Conservation (phyloP, 30 jellyfish, hydroid and myxozoan genomes). For the Aurelia sp. region DNA sequence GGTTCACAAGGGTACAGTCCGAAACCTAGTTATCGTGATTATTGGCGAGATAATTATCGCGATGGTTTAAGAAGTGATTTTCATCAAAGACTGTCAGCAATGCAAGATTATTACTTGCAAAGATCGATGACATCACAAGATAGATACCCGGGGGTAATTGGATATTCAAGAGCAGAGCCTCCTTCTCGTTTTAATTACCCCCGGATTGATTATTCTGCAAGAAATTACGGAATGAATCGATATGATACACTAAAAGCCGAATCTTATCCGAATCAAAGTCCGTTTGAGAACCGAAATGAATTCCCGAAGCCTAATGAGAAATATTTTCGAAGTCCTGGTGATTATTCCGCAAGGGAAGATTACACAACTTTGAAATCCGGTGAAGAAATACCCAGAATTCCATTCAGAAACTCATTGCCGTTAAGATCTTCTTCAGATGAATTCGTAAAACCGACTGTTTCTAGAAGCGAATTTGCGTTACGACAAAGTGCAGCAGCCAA, state of each 20-base stretch:
- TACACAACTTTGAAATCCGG: slow-evolving; percentile 23
- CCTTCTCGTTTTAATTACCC: slow-evolving; percentile 63
- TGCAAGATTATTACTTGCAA: slow-evolving; percentile 54
- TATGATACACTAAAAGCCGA: slow-evolving; percentile 52
- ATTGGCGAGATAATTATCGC: slow-evolving; percentile 62
- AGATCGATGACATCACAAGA: slow-evolving; percentile 64
- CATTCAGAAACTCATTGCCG: slow-evolving; percentile 11
- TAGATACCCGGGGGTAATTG: slow-evolving; percentile 61
- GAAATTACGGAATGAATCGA: slow-evolving; percentile 38
- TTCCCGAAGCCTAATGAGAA: slow-evolving; percentile 45
- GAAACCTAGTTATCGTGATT: slow-evolving; percentile 59
- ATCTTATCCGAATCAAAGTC: slow-evolving; percentile 35
- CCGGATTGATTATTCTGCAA: slow-evolving; percentile 55
- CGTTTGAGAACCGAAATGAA: slow-evolving; percentile 42
- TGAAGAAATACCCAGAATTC: slow-evolving; percentile 44
- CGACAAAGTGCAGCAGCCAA: slow-evolving; percentile 41
- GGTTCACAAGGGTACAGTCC: slow-evolving; percentile 72
- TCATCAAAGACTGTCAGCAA: slow-evolving; percentile 33
- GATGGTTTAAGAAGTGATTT: slow-evolving; percentile 58
- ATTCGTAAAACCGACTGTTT: slow-evolving; percentile 58
- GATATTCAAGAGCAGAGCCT: slow-evolving; percentile 55
- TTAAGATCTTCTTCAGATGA: slow-evolving; percentile 59
- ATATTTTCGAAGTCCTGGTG: slow-evolving; percentile 58
- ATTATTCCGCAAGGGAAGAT: slow-evolving; percentile 49
- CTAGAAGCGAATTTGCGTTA: slow-evolving; percentile 53